Evolutionary conservation across 1,140 invertebrate species (phyloP).

Genomic region (Matsumurasca onukii): DNA sequence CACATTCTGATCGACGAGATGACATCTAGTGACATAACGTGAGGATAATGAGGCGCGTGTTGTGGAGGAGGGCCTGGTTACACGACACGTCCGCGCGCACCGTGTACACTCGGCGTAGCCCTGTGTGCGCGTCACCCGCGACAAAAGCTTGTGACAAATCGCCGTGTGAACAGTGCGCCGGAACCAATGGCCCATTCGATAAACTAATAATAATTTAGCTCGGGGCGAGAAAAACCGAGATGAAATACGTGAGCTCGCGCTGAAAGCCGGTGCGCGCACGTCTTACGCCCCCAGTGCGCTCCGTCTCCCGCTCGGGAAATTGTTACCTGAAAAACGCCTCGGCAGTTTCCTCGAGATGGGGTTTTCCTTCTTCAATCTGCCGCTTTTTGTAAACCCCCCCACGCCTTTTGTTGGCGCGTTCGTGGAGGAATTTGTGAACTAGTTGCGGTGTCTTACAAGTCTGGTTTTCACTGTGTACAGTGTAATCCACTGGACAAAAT

Average conservation of each 20-base stretch:
- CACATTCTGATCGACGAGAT: too few species aligned
- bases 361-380: not conserved
- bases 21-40: too few species aligned
- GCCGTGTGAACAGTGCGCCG: slow-evolving; percentile 9
- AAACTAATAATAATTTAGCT: slow-evolving; percentile 24
- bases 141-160: slow-evolving; percentile 7
- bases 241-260: slow-evolving; percentile 22
- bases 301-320: slow-evolving; percentile 3
- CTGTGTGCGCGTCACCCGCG: too few species aligned
- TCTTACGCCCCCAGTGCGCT: not conserved
- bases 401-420: too few species aligned
- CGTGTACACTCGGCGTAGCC: too few species aligned
- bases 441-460: too few species aligned
- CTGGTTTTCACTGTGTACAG: too few species aligned
- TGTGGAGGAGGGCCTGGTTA: too few species aligned
- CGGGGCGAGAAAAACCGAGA: slow-evolving; percentile 20
- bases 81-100: too few species aligned
- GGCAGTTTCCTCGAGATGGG: not conserved
- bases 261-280: slow-evolving; percentile 2
- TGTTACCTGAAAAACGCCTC: not conserved
- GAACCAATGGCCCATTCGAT: slow-evolving; percentile 18
- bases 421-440: too few species aligned
- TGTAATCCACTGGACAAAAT: too few species aligned
- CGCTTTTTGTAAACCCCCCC: not conserved
- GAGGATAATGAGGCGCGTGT: too few species aligned